These are phyloP conservation scores for Rousettus leschenaultii DNA, from an alignment of 2,113 vertebrate species.

Conservation along the genomic window DNA sequence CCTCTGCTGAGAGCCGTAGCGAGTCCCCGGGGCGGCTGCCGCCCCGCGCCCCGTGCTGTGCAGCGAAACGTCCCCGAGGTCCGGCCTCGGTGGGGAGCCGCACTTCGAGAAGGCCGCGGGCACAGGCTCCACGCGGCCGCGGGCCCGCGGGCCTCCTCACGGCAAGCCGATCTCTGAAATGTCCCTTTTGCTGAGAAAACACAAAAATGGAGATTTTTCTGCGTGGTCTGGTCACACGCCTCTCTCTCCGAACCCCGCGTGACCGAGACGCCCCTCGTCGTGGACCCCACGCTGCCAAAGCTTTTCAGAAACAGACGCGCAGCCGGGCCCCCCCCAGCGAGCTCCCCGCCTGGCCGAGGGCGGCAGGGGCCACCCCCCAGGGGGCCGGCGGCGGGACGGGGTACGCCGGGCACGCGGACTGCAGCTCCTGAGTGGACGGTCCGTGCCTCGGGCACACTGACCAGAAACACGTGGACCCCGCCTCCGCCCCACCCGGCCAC, in stretches of 20 bases:
- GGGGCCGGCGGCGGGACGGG: accelerated
- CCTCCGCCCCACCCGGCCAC: accelerated
- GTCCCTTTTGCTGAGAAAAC: not conserved
- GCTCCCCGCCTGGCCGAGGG: accelerated
- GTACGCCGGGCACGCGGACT: accelerated
- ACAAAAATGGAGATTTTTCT: too few relatives aligned
- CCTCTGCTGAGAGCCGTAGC: too few relatives aligned
- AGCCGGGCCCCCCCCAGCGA: accelerated
- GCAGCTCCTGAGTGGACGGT: accelerated
- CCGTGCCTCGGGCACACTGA: too few relatives aligned
- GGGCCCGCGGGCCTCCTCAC: not conserved
- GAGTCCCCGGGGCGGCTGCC: not conserved
- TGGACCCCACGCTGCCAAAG: not conserved
- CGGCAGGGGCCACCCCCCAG: accelerated
- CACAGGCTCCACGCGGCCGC: too few relatives aligned
- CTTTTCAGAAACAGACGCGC: accelerated
- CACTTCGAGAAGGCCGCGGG: not conserved
- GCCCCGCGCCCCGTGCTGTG: not conserved
- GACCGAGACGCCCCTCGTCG: not conserved
- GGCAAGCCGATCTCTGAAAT: not conserved
- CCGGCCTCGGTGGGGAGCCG: not conserved
- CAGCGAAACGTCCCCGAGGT: not conserved
- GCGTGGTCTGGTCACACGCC: too few relatives aligned
- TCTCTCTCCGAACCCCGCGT: not conserved
- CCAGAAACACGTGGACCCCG: not conserved